Percentiles rank a stretch among this genome's conserved stretches.
Evolutionary conservation across 2,113 vertebrate genomes (phyloP).

Genomic region (Lophura nycthemera): DNA sequence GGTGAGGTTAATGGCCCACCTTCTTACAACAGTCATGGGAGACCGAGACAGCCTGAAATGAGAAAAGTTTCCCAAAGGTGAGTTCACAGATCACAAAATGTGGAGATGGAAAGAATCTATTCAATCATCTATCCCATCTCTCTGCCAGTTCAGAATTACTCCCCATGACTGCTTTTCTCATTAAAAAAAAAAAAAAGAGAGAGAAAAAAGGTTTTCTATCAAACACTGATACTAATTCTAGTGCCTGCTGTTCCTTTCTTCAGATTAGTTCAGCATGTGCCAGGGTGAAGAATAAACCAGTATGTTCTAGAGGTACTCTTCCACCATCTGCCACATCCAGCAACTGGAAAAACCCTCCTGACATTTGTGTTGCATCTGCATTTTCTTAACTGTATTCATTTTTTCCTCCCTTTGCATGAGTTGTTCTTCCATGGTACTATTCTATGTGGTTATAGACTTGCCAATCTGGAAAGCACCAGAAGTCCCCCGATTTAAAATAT

Average conservation of each 20-base stretch:
- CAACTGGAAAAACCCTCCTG: conserved; percentile 16
- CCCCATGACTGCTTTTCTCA: conserved; percentile 48
- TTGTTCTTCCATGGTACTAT: not conserved
- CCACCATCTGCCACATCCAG: not conserved
- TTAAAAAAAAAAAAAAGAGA: not conserved
- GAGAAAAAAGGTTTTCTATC: not conserved
- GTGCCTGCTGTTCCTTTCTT: not conserved
- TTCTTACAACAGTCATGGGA: not conserved
- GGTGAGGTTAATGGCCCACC: not conserved
- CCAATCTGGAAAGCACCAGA: not conserved
- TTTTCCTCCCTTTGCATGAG: not conserved
- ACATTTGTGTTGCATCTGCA: not conserved
- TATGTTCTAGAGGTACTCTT: conserved; percentile 8
- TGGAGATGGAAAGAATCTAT: conserved; percentile 61
- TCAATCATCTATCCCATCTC: conserved; percentile 32
- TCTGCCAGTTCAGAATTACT: conserved; percentile 61
- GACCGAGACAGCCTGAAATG: not conserved
- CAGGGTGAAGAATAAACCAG: not conserved
- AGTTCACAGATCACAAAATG: conserved; percentile 48
- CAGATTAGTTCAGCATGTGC: not conserved
- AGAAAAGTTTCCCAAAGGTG: conserved; percentile 50
- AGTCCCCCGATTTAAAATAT: not conserved
- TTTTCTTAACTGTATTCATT: not conserved
- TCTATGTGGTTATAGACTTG: not conserved
- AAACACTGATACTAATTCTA: not conserved